These are phyloP conservation scores for Myotis brandtii DNA, from an alignment of 2,113 vertebrate species.

Conservation along the genomic window DNA sequence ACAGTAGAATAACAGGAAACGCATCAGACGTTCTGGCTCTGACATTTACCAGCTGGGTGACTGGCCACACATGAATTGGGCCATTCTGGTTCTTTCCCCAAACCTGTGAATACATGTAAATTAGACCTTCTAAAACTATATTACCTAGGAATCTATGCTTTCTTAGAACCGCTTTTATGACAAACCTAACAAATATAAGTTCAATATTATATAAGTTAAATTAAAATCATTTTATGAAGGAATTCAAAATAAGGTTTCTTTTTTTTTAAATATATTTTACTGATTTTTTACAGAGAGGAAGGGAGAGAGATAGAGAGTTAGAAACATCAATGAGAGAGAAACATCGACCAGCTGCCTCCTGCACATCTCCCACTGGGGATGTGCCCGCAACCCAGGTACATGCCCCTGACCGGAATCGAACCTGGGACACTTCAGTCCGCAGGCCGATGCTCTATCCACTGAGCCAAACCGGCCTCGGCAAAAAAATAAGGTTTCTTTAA, in stretches of 20 bases:
- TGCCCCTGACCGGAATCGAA: no score
- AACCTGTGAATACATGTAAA: background rate
- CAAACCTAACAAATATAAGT: slow-evolving; percentile 5
- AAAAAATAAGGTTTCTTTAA: slow-evolving; percentile 52
- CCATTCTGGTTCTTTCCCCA: background rate
- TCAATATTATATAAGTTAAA: slow-evolving; percentile 44
- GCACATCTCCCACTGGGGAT: no score
- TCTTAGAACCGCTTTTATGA: background rate
- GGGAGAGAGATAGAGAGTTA: no score
- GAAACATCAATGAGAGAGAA: no score
- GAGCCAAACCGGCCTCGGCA: no score
- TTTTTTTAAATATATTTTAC: no score
- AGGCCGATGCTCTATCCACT: no score
- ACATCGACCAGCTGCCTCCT: no score
- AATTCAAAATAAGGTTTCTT: slow-evolving; percentile 45
- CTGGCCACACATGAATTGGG: background rate
- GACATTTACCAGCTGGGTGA: background rate
- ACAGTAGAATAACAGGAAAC: background rate
- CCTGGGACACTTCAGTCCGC: no score
- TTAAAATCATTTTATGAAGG: slow-evolving; percentile 45
- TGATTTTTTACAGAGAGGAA: no score
- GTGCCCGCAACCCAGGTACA: no score
- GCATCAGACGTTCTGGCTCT: background rate
- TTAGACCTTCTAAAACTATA: background rate
- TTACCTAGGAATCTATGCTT: background rate